These are phyloP conservation scores for Colletes gigas DNA, from an alignment of 1,140 invertebrate genomes.

Conservation along the genomic window DNA sequence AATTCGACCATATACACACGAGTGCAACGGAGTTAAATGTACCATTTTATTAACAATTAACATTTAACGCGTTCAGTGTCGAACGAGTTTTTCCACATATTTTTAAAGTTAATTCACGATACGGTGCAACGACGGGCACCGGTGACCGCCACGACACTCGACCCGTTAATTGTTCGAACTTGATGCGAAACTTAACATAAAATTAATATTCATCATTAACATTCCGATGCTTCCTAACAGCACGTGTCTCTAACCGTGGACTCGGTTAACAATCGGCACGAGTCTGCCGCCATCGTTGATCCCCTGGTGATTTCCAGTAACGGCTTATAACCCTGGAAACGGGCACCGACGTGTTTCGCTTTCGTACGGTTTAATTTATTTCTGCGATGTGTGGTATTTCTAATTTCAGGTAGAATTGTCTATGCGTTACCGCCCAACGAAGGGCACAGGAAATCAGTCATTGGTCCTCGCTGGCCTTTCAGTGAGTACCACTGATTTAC, in stretches of 20 bases:
- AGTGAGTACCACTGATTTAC: slow-evolving; percentile 46
- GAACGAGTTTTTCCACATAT: too few relatives aligned
- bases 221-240: background rate
- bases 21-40: too few relatives aligned
- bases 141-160: too few relatives aligned
- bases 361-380: background rate
- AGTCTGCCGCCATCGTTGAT: background rate
- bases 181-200: too few relatives aligned
- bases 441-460: slow-evolving; percentile 38
- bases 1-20: too few relatives aligned
- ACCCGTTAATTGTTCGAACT: too few relatives aligned
- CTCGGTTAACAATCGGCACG: too few relatives aligned
- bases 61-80: too few relatives aligned
- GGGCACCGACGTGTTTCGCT: too few relatives aligned
- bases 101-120: too few relatives aligned
- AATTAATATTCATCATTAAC: background rate
- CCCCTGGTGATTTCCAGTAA: background rate
- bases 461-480: slow-evolving; percentile 25
- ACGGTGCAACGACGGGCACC: too few relatives aligned
- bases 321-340: background rate
- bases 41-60: background rate
- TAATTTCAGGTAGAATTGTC: slow-evolving; percentile 34
- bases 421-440: slow-evolving; percentile 21
- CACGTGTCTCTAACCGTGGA: background rate
- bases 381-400: slow-evolving; percentile 25